Evolutionary conservation across 2,113 vertebrate species (phyloP).

Genomic region (Poicephalus meyeri): DNA sequence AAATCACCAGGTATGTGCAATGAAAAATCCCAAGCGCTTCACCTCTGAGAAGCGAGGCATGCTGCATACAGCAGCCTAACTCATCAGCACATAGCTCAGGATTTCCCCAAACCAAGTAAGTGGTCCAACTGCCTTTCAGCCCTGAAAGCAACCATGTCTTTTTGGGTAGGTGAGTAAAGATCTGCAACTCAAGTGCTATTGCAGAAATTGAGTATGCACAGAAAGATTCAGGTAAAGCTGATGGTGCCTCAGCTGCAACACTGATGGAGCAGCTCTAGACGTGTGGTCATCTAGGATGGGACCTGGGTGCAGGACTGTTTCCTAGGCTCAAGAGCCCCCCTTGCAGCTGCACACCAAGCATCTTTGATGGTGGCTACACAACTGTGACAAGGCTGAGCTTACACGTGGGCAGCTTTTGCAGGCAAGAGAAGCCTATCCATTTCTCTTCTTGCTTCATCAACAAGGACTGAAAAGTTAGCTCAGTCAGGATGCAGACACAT

Average conservation of each 20-base stretch:
- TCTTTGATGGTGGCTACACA: neutral
- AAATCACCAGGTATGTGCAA: neutral
- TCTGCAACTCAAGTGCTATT: neutral
- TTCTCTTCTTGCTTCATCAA: neutral
- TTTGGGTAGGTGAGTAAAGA: neutral
- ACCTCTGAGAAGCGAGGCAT: neutral
- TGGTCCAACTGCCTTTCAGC: neutral
- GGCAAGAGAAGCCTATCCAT: neutral
- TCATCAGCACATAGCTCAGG: neutral
- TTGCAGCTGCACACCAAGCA: neutral
- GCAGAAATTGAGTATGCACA: neutral
- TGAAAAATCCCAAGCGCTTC: neutral
- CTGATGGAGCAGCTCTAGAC: neutral
- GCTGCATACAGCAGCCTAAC: neutral
- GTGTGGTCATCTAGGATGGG: neutral
- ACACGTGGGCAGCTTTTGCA: neutral
- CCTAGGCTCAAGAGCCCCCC: neutral
- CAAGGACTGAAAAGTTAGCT: neutral
- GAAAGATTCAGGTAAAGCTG: neutral
- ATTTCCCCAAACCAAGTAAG: neutral
- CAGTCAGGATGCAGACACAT: neutral
- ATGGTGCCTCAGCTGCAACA: neutral
- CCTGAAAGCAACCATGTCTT: neutral
- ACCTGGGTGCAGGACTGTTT: neutral
- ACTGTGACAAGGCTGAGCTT: neutral